Evolutionary conservation across 2,888 invertebrate genomes (phyloP).

Genomic region (Diadromus collaris): DNA sequence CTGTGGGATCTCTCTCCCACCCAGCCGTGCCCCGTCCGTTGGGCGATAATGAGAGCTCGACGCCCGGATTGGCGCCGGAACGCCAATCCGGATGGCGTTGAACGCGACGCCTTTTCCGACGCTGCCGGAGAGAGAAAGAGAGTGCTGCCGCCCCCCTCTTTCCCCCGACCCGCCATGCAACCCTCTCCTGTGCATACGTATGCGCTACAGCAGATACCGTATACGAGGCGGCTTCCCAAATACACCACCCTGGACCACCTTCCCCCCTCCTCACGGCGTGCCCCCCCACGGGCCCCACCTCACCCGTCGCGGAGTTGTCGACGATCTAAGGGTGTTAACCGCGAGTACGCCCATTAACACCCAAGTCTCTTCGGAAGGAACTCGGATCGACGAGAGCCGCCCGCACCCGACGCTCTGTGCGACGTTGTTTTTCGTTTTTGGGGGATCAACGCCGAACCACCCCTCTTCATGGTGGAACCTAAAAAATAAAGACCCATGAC

Average conservation of each 20-base stretch:
- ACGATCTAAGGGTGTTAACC: constrained; percentile 78
- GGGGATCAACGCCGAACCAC: neutral
- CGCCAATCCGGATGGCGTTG: constrained; percentile 80
- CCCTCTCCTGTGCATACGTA: constrained; percentile 36
- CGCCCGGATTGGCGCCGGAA: constrained; percentile 79
- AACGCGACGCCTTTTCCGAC: constrained; percentile 81
- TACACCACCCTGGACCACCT: neutral
- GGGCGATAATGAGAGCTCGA: constrained; percentile 79
- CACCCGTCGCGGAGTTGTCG: constrained; percentile 50
- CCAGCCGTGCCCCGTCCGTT: constrained; percentile 69
- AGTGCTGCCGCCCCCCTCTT: constrained; percentile 59
- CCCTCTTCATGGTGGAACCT: neutral
- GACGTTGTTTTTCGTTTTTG: neutral
- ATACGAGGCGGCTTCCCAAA: constrained; percentile 1
- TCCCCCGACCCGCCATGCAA: constrained; percentile 34
- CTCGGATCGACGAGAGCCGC: neutral
- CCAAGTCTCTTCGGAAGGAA: constrained; percentile 62
- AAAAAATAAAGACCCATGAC: neutral
- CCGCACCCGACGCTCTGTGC: constrained; percentile 32
- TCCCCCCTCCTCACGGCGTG: constrained; percentile 40
- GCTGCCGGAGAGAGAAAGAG: constrained; percentile 59
- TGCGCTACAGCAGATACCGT: neutral
- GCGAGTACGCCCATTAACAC: constrained; percentile 80
- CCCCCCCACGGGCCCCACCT: constrained; percentile 55
- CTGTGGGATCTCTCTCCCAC: constrained; percentile 72